Evolutionary conservation across 2,888 invertebrate species (phyloP), one percentile per base, ranked within the genome.

Genomic region (Andricus curvator): DNA sequence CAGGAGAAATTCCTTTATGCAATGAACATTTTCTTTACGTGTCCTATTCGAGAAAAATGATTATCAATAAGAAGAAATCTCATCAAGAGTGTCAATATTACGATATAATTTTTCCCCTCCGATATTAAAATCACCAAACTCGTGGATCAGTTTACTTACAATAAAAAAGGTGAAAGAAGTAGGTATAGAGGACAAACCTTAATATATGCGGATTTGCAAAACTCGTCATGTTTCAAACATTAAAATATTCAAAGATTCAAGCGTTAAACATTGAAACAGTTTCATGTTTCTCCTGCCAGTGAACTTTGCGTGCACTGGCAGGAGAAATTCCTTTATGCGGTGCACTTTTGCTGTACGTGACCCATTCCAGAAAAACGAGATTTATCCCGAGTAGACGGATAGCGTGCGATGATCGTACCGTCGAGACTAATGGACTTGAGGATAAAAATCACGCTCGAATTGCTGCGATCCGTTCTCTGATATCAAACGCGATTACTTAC

Each of bases 361-460:
- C 41, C 37, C 15, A 80, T 85, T 84, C 66, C 79, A 83, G 77
- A 79, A 65, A 80, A 82, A 82, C 82, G 79, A 82, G 82, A 86
- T 87, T 87, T 87, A 85, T 86, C 82, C 85, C 74, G 48, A 82
- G 83, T 83, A 80, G 83, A 85, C 83, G 85, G 78, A 84, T 81
- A 78, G 79, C 81, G 51, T 78, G 84, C 81, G 84, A 83, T 84
- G 81, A 74, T 78, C 78, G 80, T 22, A 65, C 78, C 79, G 79
- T 81, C 78, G 81, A 85, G 83, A 84, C 67, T 67, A 67, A 67
- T 67, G 81, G 79, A 79, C 86, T 85, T 81, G 67, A 70, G 81
- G 82, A 67, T 41, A 81, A 82, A 82, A 86, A 86, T 86, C 86
- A 83, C 82, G 85, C 84, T 81, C 82, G 82, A 65, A 70, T 76